phyloP scores from a whole-genome alignment of 37 sponge, comb jelly and placozoan species.

The Diacarnus erythraeanus region DNA sequence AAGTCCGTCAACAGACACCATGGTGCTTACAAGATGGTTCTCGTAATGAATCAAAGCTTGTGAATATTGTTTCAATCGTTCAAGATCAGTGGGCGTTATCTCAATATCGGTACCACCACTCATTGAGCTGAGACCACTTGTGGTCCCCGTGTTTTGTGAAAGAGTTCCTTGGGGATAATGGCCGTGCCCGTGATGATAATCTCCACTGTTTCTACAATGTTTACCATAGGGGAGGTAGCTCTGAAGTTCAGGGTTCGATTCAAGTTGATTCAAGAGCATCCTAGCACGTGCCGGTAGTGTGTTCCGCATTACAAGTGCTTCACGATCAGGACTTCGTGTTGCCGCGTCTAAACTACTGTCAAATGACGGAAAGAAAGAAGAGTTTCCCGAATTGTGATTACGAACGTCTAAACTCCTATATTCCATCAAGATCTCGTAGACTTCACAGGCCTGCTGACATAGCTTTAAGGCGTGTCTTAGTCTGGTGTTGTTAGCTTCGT shows the following conservation, averaged over 20 bases:
- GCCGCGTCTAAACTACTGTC: slow-evolving; percentile 14
- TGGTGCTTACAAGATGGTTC: slow-evolving; percentile 37
- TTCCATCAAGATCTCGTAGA: slow-evolving; percentile 58
- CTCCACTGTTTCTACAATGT: background rate
- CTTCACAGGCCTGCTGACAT: slow-evolving; percentile 64
- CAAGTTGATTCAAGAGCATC: slow-evolving; percentile 25
- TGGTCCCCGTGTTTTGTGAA: slow-evolving; percentile 73
- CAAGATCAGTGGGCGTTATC: slow-evolving; percentile 44
- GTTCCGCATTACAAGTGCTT: background rate
- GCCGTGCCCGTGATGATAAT: background rate
- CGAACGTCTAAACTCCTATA: slow-evolving; percentile 14
- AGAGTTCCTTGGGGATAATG: background rate
- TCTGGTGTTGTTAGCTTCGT: slow-evolving; percentile 55
- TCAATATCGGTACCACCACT: slow-evolving; percentile 56
- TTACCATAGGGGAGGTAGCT: slow-evolving; percentile 11
- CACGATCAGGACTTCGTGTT: slow-evolving; percentile 39
- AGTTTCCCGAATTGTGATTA: background rate
- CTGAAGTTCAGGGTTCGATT: slow-evolving; percentile 43
- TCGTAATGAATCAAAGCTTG: slow-evolving; percentile 36
- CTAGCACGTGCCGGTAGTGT: slow-evolving; percentile 14
- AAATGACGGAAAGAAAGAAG: slow-evolving; percentile 16
- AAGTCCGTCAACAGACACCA: slow-evolving; percentile 44
- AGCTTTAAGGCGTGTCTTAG: slow-evolving; percentile 38
- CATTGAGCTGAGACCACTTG: slow-evolving; percentile 74
- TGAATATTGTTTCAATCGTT: slow-evolving; percentile 49